Base-by-base conservation (phyloP, 2,113 vertebrate species). In the Phrynosoma blainvillii region DNA sequence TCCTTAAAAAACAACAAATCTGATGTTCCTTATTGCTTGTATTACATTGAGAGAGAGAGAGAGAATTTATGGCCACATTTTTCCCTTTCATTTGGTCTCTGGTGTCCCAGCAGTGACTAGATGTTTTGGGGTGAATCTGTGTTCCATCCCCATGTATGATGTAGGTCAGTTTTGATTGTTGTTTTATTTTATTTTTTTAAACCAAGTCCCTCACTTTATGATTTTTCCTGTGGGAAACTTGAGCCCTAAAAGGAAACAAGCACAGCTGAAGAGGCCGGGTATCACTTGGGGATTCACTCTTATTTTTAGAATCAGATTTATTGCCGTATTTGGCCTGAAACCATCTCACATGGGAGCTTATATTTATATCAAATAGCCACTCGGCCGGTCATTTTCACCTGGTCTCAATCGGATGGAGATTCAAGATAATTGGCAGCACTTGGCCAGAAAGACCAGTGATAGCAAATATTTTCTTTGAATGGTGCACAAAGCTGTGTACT, bases 211-310 rank as follows among this genome's bases (percentile, higher is more conserved):
- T 62, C 68, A 87, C 52, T 90, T 96, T 95, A 4, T 91, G 86
- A 95, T 81, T 97, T 97, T 98, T 98, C 96, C 97, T 98, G 97
- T 98, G 97, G 98, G 98, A 98, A 98, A 97, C 96, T 97, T 92
- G 89, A 93, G 86, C 96, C 96, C 95, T 97, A 97, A 97, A 98
- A 97, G 96, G 97, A 96, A 96, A 94, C 87, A 68, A 96, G 76
- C 93, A 52, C 90, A 95, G 95, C 89, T 13, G 78, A 95, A 95
- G 95, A 95, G 96, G 91, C 96, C 95, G 93, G 83, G 91, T 94
- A 94, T 97, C 96, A 96, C 94, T 92, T 83, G 95, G 97, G 97
- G 97, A 97, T 94, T 96, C 93, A 91, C 93, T 93, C 93, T 95
- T 97, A 97, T 96, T 96, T 96, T 97, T 96, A 97, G 97, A 95